These are phyloP conservation scores for Micoletzkya japonica DNA, from an alignment of 2,888 invertebrate species.

Conservation along the genomic window DNA sequence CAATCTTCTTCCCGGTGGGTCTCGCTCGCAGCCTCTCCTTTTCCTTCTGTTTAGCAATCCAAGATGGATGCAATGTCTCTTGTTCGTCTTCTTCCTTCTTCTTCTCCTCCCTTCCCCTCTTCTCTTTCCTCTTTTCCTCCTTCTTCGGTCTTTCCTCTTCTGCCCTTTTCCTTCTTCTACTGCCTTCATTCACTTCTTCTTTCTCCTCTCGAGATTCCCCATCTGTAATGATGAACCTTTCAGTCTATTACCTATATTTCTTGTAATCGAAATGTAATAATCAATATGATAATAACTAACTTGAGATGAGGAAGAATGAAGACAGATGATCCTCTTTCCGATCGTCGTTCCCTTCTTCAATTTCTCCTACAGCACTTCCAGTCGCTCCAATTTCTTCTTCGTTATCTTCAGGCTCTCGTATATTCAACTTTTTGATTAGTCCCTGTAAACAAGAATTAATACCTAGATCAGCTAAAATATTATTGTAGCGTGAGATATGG, in stretches of 20 bases:
- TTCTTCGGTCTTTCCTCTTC: background rate
- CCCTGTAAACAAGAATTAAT: constrained; percentile 15
- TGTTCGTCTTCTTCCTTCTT: constrained; percentile 1
- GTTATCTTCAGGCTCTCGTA: too few relatives aligned
- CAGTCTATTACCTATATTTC: background rate
- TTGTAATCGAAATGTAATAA: background rate
- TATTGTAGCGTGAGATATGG: background rate
- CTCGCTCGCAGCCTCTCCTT: constrained; percentile 17
- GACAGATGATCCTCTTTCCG: constrained; percentile 5
- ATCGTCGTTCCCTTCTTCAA: background rate
- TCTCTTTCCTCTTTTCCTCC: background rate
- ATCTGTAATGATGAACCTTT: background rate
- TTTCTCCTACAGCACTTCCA: background rate
- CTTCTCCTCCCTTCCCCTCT: background rate
- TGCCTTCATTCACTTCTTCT: background rate
- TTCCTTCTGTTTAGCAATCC: constrained; percentile 23
- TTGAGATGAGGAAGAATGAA: constrained; percentile 19
- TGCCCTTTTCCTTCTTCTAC: constrained; percentile 3
- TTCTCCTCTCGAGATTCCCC: constrained; percentile 1
- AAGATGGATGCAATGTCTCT: constrained; percentile 18
- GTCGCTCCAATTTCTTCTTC: background rate
- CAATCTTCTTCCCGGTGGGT: constrained; percentile 24
- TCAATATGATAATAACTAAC: too few relatives aligned
- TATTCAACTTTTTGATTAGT: constrained; percentile 14
- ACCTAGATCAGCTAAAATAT: background rate